Conservation (phyloP, 2,888 invertebrate genomes). For the Carpatolechia fugitivella region DNA sequence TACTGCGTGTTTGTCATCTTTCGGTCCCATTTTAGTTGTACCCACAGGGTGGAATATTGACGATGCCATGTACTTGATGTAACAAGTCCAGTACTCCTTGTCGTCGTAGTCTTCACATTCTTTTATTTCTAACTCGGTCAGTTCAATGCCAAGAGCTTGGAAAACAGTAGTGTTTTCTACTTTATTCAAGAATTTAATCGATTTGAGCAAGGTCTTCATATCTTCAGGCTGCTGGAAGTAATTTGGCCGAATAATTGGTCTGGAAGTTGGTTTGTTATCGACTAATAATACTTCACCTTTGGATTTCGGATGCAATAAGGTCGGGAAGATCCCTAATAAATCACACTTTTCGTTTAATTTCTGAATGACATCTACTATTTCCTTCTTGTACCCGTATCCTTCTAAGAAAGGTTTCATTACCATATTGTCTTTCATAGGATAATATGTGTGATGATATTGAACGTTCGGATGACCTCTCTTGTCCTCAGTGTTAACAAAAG, state of each 20-base stretch:
- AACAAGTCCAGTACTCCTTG: conserved; percentile 77
- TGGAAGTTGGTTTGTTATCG: conserved; percentile 69
- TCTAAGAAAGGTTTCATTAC: conserved; percentile 34
- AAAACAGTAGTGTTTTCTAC: conserved; percentile 60
- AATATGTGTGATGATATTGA: conserved; percentile 61
- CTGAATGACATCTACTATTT: conserved; percentile 38
- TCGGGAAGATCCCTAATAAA: conserved; percentile 54
- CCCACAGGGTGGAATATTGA: conserved; percentile 84
- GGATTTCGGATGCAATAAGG: conserved; percentile 70
- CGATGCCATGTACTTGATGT: conserved; percentile 71
- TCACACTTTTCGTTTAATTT: conserved; percentile 42
- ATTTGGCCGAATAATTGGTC: conserved; percentile 80
- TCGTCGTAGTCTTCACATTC: conserved; percentile 54
- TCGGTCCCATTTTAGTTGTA: conserved; percentile 83
- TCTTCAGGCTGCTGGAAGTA: conserved; percentile 80
- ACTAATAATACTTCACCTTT: conserved; percentile 76
- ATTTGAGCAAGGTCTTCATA: conserved; percentile 57
- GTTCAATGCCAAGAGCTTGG: conserved; percentile 44
- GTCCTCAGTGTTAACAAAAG: conserved; percentile 69
- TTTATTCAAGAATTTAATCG: conserved; percentile 50
- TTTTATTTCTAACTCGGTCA: conserved; percentile 45
- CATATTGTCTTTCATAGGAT: conserved; percentile 38
- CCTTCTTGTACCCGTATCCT: conserved; percentile 41
- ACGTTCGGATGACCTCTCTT: conserved; percentile 68
- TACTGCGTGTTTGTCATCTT: conserved; percentile 61